Base-by-base conservation (phyloP, 2,888 invertebrate species). In the Acrobasis consociella region DNA sequence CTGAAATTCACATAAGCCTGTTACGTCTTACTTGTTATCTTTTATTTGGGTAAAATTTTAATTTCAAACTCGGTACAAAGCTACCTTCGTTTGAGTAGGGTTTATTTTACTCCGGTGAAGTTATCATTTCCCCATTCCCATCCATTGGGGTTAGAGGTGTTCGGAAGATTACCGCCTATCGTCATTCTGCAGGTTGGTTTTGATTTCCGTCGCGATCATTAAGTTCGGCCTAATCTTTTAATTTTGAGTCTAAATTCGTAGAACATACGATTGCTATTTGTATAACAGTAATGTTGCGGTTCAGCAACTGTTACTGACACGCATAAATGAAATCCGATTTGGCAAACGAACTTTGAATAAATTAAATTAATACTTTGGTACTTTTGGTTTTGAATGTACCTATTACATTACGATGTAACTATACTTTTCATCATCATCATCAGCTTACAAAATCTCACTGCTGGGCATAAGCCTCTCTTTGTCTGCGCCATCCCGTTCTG, bases 261-360 rank as follows among this genome's bases (percentile, higher is more conserved):
- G 72, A 61, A 67, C 65, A 70, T 72, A 63, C 66, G 72, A 74
- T 76, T 77, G 76, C 69, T 71, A 71, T 75, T 72, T 69, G 70
- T 73, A 71, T 73, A 73, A 69, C 72, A 61, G 69, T 67, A 68
- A 66, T 69, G 76, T 73, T 71, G 66, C 69, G 69, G 74, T 74
- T 77, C 69, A 67, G 70, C 75, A 77, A 79, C 78, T 78, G 75
- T 79, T 76, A 74, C 69, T 72, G 75, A 68, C 81, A 80, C 82
- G 82, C 80, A 78, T 76, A 76, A 74, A 73, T 70, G 72, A 72
- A 77, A 76, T 69, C 67, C 66, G 72, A 75, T 75, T 76, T 71
- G 60, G 64, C 64, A 63, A 65, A 67, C 65, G 63, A 69, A 61
- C 55, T 69, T 71, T 74, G 72, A 73, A 74, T 69, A 68, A 64